Conservation (phyloP, 2,113 vertebrate species). For the Tetrao urogallus region DNA sequence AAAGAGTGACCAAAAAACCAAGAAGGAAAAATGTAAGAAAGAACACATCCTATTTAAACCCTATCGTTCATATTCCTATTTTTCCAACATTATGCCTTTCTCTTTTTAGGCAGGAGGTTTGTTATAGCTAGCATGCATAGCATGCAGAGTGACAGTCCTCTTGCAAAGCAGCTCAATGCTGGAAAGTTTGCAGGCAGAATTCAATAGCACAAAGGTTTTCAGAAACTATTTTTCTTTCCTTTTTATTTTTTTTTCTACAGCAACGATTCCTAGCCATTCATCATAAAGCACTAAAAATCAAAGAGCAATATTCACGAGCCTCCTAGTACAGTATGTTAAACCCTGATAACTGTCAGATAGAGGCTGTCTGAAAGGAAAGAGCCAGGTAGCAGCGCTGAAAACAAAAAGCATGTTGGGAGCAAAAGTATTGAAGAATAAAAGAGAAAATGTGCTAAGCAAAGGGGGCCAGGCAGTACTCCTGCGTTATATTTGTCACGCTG, state of each 20-base stretch:
- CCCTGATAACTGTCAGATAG: conserved; percentile 73
- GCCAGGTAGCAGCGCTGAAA: conserved; percentile 55
- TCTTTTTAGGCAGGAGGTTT: background rate
- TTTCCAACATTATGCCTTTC: background rate
- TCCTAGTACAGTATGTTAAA: conserved; percentile 76
- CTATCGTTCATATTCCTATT: background rate
- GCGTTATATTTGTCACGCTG: conserved; percentile 35
- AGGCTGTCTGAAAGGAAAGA: conserved; percentile 63
- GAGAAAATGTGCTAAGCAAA: conserved; percentile 38
- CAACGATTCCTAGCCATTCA: conserved; percentile 64
- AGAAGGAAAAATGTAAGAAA: background rate
- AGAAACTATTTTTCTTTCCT: conserved; percentile 41
- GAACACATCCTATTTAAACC: background rate
- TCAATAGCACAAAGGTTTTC: conserved; percentile 58
- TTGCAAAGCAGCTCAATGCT: background rate
- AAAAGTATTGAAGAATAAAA: conserved; percentile 60
- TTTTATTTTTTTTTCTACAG: background rate
- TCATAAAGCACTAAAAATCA: conserved; percentile 73
- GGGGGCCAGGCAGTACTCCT: conserved; percentile 2
- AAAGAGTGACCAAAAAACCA: background rate
- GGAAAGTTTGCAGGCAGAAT: conserved; percentile 57
- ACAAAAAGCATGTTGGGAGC: conserved; percentile 50
- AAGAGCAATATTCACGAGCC: conserved; percentile 78
- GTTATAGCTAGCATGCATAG: background rate
- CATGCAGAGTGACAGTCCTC: background rate